phyloP scores from a whole-genome alignment of 2,888 invertebrate species.

The Papilio gigon region DNA sequence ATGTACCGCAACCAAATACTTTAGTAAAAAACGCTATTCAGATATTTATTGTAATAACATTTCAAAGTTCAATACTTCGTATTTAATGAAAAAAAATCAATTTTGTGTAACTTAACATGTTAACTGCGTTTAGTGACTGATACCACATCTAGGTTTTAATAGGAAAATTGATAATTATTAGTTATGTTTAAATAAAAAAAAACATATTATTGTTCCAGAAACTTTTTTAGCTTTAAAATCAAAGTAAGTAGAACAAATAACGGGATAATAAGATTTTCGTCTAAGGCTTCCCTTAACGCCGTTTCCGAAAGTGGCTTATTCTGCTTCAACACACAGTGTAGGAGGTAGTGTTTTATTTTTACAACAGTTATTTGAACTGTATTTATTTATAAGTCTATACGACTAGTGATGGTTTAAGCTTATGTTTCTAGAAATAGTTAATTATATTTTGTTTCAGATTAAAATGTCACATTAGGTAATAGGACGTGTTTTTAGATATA shows the following conservation, averaged over 20 bases:
- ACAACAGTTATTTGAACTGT: conserved; percentile 9
- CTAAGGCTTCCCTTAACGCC: conserved; percentile 24
- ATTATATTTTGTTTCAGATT: no score
- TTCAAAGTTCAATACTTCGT: background rate
- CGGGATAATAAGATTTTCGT: conserved; percentile 23
- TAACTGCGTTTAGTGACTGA: no score
- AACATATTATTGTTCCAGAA: background rate
- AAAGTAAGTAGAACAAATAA: conserved; percentile 18
- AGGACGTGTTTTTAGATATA: no score
- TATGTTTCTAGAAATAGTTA: background rate
- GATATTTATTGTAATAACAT: background rate
- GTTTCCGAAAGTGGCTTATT: conserved; percentile 33
- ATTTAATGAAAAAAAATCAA: background rate
- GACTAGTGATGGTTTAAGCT: background rate
- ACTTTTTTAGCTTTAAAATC: conserved; percentile 7
- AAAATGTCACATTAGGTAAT: no score
- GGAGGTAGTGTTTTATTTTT: conserved; percentile 12
- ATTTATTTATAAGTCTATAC: background rate
- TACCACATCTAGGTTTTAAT: no score
- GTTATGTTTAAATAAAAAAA: background rate
- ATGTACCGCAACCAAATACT: background rate
- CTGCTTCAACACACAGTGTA: conserved; percentile 20
- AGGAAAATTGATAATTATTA: no score
- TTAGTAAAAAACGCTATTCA: background rate
- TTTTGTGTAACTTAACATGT: no score